Conservation (phyloP, 2,113 vertebrate species). For the Sceloporus tristichus region DNA sequence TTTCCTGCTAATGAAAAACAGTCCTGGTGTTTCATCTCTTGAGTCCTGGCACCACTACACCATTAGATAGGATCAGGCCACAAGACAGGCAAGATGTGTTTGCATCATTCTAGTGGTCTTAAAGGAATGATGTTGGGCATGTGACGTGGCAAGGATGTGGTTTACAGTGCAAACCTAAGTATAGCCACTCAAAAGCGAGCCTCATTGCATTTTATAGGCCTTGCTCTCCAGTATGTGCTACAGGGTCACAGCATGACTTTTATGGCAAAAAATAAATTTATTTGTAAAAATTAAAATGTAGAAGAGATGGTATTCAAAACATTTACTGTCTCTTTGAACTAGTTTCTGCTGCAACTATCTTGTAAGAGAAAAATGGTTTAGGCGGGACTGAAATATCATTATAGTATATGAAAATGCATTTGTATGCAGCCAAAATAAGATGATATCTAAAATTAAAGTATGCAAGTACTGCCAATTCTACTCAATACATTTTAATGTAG, state of each 20-base stretch:
- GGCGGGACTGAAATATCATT: neutral
- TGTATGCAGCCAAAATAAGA: neutral
- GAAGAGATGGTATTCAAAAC: neutral
- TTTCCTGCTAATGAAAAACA: neutral
- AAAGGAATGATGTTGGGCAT: neutral
- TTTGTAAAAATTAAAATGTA: neutral
- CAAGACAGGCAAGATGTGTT: too few species aligned
- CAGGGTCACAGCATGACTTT: neutral
- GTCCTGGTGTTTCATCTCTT: neutral
- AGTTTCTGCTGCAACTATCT: neutral
- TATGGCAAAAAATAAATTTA: neutral
- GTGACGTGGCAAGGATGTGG: neutral
- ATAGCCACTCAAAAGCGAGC: neutral
- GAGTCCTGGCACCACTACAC: neutral
- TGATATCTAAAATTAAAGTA: constrained; percentile 25
- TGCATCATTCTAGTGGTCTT: too few species aligned
- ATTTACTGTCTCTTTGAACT: neutral
- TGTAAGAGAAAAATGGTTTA: neutral
- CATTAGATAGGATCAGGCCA: neutral
- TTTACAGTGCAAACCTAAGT: neutral
- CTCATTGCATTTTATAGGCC: neutral
- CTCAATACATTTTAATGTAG: neutral
- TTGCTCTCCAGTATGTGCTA: neutral
- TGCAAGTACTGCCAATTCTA: neutral
- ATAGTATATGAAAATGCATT: neutral